Conservation (phyloP, 1,140 invertebrate genomes). For the Drosophila kepulauana region DNA sequence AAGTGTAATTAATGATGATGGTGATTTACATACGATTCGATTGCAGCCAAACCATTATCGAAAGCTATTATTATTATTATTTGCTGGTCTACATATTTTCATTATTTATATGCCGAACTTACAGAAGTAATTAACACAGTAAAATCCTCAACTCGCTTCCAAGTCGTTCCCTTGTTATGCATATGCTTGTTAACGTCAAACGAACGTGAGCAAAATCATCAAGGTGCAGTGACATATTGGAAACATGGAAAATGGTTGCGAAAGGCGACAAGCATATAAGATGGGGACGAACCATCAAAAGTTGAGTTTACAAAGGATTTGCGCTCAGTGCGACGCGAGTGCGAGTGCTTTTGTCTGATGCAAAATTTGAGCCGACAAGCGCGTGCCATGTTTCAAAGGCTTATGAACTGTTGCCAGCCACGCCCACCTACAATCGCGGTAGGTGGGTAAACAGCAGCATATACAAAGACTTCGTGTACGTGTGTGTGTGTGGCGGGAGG, state of each 20-base stretch:
- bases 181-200: neutral
- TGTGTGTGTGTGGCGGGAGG: neutral
- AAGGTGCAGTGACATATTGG: constrained; percentile 60
- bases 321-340: constrained; percentile 6
- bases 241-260: constrained; percentile 35
- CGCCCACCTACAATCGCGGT: constrained; percentile 13
- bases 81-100: no score
- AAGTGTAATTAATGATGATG: constrained; percentile 30
- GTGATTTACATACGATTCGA: neutral
- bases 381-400: constrained; percentile 64
- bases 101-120: no score
- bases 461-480: neutral
- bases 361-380: constrained; percentile 55
- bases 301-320: neutral
- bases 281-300: constrained; percentile 1
- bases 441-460: neutral
- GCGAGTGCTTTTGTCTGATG: constrained; percentile 4
- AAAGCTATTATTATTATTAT: no score
- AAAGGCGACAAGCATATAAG: no score
- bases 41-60: neutral
- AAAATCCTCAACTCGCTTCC: no score
- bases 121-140: no score
- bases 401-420: constrained; percentile 15
- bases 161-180: neutral
- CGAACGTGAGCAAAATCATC: constrained; percentile 21